Evolutionary conservation across 2,888 invertebrate genomes (phyloP), one percentile per base, ranked within the genome.

Genomic region (Selenia dentaria): DNA sequence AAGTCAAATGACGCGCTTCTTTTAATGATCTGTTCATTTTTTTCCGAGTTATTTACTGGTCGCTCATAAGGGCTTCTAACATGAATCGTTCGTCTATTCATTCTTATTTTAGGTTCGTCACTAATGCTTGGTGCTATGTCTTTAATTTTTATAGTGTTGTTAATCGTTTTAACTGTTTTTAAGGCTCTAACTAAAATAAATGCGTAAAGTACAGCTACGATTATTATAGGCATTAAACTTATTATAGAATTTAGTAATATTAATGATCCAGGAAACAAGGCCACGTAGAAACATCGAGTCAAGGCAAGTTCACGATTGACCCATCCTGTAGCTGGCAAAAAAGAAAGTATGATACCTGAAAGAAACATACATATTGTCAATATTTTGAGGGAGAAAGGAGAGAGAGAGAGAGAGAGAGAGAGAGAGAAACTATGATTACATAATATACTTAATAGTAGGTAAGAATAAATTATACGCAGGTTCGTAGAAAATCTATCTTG

Each of bases 271-370:
- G 94, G 93, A 39, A 91, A 92, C 0, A 93, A 64, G 1, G 89
- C 63, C 11, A 92, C 91, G 66, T 93, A 93, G 85, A 92, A 92
- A 66, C 94, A 94, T 36, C 72, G 66, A 22, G 69, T 64, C 28
- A 51, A 39, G 14, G 56, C 55, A 8, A 76, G 63, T 52, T 87
- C 83, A 35, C 61, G 63, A 54, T 83, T 86, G 13, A 85, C 76
- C 91, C 93, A 92, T 48, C 93, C 93, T 5, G 92, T 91, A 1
- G 84, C 78, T 13, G 94, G 94, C 57, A 93, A 70, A 64, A 92
- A 93, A 48, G 93, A 93, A 22, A 94, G 82, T 12, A 85, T 69
- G 8, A 92, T 64, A 64, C 93, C 93, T 92, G 82, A 22, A 76
- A 75, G 44, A 49, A 56, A 11, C 0, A 22, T n/a, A n/a, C n/a